phyloP scores from a whole-genome alignment of 2,888 invertebrate genomes.

The Drosophila acutilabella region DNA sequence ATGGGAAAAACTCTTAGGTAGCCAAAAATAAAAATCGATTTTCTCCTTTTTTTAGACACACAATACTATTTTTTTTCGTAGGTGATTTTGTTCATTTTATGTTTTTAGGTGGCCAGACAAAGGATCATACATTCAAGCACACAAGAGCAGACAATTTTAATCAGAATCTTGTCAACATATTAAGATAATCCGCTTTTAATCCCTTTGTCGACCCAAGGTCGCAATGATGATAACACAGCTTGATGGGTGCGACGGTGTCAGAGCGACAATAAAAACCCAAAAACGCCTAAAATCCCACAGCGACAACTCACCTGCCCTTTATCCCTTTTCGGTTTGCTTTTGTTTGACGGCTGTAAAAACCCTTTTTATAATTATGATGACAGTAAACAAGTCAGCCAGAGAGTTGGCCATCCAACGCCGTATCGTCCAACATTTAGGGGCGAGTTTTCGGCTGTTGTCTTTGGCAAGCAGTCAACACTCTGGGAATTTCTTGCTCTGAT shows the following conservation, averaged over 20 bases:
- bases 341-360: slow-evolving; percentile 66
- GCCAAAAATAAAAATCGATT: slow-evolving; percentile 38
- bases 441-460: slow-evolving; percentile 43
- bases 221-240: slow-evolving; percentile 39
- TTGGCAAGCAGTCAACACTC: slow-evolving; percentile 22
- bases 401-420: slow-evolving; percentile 13
- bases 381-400: slow-evolving; percentile 71
- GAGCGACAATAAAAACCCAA: slow-evolving; percentile 58
- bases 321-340: slow-evolving; percentile 48
- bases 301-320: slow-evolving; percentile 66
- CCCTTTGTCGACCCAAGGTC: slow-evolving; percentile 80
- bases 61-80: slow-evolving; percentile 15
- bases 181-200: slow-evolving; percentile 80
- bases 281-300: slow-evolving; percentile 41
- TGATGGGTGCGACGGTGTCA: slow-evolving; percentile 45
- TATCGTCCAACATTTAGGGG: slow-evolving; percentile 1
- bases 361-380: slow-evolving; percentile 80
- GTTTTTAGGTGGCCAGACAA: slow-evolving; percentile 25
- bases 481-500: slow-evolving; percentile 18
- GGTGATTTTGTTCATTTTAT: slow-evolving; percentile 8
- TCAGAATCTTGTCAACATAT: slow-evolving; percentile 81
- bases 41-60: slow-evolving; percentile 7
- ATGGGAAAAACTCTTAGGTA: not conserved
- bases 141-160: slow-evolving; percentile 47
- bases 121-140: slow-evolving; percentile 27